phyloP scores from a whole-genome alignment of 2,113 vertebrate genomes.

The Stictonetta naevosa region DNA sequence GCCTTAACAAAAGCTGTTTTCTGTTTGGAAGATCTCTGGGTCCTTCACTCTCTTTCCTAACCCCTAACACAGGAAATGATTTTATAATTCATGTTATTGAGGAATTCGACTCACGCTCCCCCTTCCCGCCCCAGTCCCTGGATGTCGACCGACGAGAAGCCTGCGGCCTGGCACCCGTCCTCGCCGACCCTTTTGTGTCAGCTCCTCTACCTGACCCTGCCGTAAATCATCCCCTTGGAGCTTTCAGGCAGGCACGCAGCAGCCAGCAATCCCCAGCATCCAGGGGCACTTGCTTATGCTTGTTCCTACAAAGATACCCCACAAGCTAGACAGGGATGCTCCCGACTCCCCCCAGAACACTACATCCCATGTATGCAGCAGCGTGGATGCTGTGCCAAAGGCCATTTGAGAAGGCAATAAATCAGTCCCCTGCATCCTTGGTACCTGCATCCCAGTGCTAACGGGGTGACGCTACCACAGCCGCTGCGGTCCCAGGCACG shows the following conservation, averaged over 20 bases:
- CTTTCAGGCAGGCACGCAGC: background rate
- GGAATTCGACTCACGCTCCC: background rate
- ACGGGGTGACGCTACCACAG: background rate
- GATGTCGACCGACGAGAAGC: background rate
- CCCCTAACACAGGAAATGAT: conserved; percentile 66
- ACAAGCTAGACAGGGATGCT: fast-evolving
- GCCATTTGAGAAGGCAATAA: background rate
- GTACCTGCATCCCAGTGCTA: background rate
- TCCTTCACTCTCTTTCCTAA: conserved; percentile 30
- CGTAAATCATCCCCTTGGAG: background rate
- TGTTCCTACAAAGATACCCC: background rate
- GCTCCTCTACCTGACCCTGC: conserved; percentile 47
- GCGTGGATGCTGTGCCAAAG: background rate
- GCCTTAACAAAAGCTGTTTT: conserved; percentile 67
- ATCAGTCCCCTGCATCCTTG: background rate
- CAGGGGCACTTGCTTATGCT: background rate
- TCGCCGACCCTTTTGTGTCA: background rate
- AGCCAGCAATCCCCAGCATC: background rate
- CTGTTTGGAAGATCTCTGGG: conserved; percentile 62
- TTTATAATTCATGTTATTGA: conserved; percentile 56
- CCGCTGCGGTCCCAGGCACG: background rate
- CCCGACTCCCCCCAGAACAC: fast-evolving
- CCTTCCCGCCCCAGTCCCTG: background rate
- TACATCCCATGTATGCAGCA: fast-evolving
- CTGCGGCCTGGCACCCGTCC: conserved; percentile 47